Conservation (phyloP, 2,113 vertebrate genomes). For the Paradisaea rubra region DNA sequence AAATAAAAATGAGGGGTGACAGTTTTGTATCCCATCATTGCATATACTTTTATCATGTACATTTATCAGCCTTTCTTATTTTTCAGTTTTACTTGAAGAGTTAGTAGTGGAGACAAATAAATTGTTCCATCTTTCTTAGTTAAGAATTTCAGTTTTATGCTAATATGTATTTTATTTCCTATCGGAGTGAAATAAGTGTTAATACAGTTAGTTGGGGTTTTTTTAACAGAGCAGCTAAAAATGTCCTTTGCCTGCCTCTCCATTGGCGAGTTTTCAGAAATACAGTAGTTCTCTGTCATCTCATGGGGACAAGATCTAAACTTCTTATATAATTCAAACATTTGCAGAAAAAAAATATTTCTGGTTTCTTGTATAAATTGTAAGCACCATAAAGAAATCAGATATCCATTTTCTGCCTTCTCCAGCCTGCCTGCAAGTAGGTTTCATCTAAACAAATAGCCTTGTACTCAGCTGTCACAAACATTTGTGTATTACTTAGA, state of each 20-base stretch:
- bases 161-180: background rate
- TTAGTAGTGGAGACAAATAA: background rate
- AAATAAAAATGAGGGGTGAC: accelerated
- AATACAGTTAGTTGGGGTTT: background rate
- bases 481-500: background rate
- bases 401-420: background rate
- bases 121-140: background rate
- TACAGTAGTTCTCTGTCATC: background rate
- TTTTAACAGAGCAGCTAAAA: background rate
- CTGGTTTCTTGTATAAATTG: background rate
- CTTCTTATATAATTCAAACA: background rate
- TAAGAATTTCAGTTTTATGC: background rate
- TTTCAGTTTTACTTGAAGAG: background rate
- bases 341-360: background rate
- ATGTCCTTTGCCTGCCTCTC: background rate
- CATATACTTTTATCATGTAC: background rate
- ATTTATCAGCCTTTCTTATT: background rate
- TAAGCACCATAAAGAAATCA: background rate
- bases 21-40: background rate
- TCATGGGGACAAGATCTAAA: background rate
- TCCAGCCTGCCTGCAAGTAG: background rate
- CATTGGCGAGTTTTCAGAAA: constrained; percentile 4
- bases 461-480: background rate
- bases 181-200: background rate
- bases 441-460: background rate